Conservation (phyloP, 2,888 invertebrate species). For the Lamellibrachia columna region DNA sequence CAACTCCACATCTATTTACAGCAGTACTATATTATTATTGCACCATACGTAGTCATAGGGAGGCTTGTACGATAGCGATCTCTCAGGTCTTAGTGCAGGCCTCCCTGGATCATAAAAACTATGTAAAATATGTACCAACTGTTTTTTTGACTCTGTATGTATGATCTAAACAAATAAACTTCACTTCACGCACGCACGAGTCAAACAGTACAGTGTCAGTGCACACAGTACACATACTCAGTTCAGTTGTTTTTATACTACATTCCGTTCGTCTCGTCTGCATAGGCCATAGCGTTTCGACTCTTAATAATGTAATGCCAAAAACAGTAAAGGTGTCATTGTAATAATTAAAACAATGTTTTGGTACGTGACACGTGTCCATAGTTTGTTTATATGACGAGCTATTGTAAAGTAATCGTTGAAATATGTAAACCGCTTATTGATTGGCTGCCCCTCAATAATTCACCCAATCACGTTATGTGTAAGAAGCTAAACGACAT, state of each 20-base stretch:
- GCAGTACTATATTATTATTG: no score
- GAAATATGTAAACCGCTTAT: background rate
- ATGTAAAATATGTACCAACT: no score
- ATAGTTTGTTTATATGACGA: background rate
- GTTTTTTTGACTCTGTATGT: no score
- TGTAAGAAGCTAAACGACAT: background rate
- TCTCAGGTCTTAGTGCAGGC: no score
- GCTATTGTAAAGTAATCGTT: background rate
- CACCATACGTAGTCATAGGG: no score
- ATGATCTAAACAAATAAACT: no score
- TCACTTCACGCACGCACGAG: no score
- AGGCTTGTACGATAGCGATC: no score
- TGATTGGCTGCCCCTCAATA: background rate
- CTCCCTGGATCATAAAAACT: no score
- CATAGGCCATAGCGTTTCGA: background rate
- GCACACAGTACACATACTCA: no score
- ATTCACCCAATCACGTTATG: background rate
- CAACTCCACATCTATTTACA: no score
- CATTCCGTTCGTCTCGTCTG: background rate
- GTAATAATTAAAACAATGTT: background rate
- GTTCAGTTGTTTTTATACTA: background rate
- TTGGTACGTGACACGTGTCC: constrained; percentile 2
- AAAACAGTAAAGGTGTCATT: background rate
- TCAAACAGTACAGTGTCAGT: no score
- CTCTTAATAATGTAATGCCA: background rate